These are phyloP conservation scores for Podocnemis expansa DNA, from an alignment of 2,113 vertebrate genomes.

Conservation along the genomic window DNA sequence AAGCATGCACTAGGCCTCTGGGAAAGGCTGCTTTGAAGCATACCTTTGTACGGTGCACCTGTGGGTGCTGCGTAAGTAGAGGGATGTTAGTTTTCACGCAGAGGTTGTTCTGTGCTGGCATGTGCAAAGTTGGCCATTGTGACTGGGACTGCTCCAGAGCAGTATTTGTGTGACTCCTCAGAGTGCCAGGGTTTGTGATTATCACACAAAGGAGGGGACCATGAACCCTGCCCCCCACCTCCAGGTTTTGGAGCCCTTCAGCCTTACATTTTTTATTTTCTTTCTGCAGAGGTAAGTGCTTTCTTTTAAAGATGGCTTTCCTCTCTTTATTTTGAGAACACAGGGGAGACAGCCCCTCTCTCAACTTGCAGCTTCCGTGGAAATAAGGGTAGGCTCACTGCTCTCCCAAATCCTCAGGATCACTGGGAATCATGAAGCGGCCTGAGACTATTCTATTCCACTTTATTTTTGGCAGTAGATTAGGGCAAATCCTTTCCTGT, in stretches of 20 bases:
- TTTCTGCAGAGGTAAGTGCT: neutral
- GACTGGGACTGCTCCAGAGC: neutral
- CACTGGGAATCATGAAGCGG: neutral
- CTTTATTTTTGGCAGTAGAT: neutral
- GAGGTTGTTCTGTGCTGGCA: neutral
- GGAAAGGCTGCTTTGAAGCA: neutral
- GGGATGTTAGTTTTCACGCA: fast-evolving
- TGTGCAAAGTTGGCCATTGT: neutral
- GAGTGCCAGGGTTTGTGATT: neutral
- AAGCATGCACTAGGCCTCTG: neutral
- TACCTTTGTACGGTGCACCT: neutral
- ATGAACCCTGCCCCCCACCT: fast-evolving
- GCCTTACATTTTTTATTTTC: fast-evolving
- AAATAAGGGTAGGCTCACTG: fast-evolving
- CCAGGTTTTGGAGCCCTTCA: neutral
- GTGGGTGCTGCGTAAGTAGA: neutral
- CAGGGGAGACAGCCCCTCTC: fast-evolving
- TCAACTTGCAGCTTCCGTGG: neutral
- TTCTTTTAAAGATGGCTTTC: neutral
- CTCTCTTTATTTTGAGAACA: neutral
- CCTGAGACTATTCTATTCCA: neutral
- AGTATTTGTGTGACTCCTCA: neutral
- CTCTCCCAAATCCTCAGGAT: neutral
- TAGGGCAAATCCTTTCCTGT: neutral
- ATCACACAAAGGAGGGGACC: neutral